Evolutionary conservation across 2,113 vertebrate species (phyloP).

Genomic region (Elanoides forficatus): DNA sequence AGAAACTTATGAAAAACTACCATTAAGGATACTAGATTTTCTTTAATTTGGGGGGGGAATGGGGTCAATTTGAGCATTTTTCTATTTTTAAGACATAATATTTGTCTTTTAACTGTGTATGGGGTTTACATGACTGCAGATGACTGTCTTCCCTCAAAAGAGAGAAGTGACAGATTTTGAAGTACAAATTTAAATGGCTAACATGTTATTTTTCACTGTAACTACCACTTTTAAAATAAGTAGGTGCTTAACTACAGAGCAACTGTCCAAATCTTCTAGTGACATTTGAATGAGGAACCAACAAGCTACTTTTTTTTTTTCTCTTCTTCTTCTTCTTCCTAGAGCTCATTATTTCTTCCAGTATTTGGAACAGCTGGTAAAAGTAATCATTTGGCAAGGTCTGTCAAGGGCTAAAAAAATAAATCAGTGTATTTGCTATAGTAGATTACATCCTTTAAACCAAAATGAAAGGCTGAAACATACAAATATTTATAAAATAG

Average conservation of each 20-base stretch:
- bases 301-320: not conserved
- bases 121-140: not conserved
- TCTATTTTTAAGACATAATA: not conserved
- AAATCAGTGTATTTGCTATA: not conserved
- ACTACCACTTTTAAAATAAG: conserved; percentile 4
- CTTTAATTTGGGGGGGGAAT: not conserved
- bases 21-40: not conserved
- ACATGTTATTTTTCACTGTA: conserved; percentile 24
- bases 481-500: not conserved
- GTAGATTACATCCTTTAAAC: not conserved
- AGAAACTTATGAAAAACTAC: not conserved
- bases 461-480: conserved; percentile 13
- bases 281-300: not conserved
- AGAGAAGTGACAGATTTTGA: not conserved
- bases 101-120: not conserved
- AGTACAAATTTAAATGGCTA: not conserved
- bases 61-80: not conserved
- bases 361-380: conserved; percentile 30
- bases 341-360: not conserved
- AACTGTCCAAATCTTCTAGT: not conserved
- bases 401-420: not conserved
- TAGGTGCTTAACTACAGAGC: not conserved
- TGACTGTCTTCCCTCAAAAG: not conserved
- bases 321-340: not conserved
- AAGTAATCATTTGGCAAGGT: conserved; percentile 5